Evolutionary conservation across 2,797 vertebrate species (phyloP).

Genomic region (Labeo calbasu): DNA sequence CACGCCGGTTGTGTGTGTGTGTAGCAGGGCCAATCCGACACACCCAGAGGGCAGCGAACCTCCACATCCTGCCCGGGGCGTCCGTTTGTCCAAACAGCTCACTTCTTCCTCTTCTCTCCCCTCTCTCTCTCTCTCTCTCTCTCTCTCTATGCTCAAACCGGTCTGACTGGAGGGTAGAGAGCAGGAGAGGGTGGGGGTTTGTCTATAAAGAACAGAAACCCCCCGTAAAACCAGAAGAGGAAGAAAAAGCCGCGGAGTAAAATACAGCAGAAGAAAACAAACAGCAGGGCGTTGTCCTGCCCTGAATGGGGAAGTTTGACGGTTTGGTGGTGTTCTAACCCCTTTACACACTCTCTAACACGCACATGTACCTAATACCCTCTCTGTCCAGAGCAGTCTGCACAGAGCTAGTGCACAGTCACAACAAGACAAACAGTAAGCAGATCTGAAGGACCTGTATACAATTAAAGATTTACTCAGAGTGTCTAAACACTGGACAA

Average conservation of each 20-base stretch:
- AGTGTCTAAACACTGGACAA: neutral
- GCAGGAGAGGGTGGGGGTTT: slow-evolving; percentile 59
- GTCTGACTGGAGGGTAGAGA: slow-evolving; percentile 61
- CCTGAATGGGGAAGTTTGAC: slow-evolving; percentile 55
- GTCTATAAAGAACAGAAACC: slow-evolving; percentile 57
- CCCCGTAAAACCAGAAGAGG: slow-evolving; percentile 57
- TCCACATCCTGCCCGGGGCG: slow-evolving; percentile 81
- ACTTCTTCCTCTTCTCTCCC: slow-evolving; percentile 57
- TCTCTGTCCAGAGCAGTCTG: neutral
- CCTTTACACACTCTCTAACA: slow-evolving; percentile 33
- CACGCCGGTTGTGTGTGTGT: slow-evolving; percentile 70
- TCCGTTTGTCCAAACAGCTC: slow-evolving; percentile 79
- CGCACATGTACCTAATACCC: slow-evolving; percentile 10
- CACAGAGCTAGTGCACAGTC: neutral
- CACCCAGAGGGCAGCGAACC: slow-evolving; percentile 80
- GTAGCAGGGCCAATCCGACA: slow-evolving; percentile 74
- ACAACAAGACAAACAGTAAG: neutral
- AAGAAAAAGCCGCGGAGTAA: slow-evolving; percentile 58
- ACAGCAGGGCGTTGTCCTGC: slow-evolving; percentile 55
- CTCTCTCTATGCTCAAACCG: slow-evolving; percentile 60
- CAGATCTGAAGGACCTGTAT: neutral
- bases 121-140: slow-evolving; percentile 54
- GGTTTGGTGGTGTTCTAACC: slow-evolving; percentile 49
- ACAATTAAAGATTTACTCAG: slow-evolving; percentile 1
- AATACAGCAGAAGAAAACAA: slow-evolving; percentile 60